Conservation (phyloP, 2,113 vertebrate genomes). For the Rhinichthys klamathensis region DNA sequence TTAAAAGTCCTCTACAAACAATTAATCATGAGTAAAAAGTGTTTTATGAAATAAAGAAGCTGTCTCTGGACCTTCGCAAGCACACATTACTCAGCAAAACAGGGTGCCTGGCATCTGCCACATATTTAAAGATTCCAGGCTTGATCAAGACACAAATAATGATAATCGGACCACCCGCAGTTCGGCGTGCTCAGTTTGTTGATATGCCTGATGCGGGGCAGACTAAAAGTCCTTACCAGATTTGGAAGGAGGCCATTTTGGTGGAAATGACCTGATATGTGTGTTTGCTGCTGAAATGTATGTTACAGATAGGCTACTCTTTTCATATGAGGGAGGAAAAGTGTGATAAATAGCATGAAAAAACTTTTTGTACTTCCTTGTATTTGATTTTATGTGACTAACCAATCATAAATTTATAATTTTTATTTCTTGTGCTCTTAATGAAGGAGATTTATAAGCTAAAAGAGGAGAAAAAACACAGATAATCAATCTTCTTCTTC, state of each 20-base stretch:
- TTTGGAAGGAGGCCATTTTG: not conserved
- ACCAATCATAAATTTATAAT: not conserved
- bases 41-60: conserved; percentile 29
- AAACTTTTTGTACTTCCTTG: conserved; percentile 1
- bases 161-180: conserved; percentile 66
- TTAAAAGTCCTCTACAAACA: conserved; percentile 15
- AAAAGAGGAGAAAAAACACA: not conserved
- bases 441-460: conserved; percentile 8
- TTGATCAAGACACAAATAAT: conserved; percentile 61
- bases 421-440: not conserved
- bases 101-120: conserved; percentile 56
- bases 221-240: conserved; percentile 27
- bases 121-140: conserved; percentile 64
- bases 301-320: conserved; percentile 7
- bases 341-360: not conserved
- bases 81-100: conserved; percentile 29
- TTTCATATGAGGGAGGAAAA: conserved; percentile 11
- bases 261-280: conserved; percentile 34
- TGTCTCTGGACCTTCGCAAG: not conserved
- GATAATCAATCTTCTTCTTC: not conserved
- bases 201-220: conserved; percentile 61
- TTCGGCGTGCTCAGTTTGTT: conserved; percentile 51
- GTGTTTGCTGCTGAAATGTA: conserved; percentile 30
- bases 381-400: not conserved
- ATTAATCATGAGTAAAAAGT: conserved; percentile 20